phyloP scores from a whole-genome alignment of 1,140 invertebrate genomes.

The Ceratoteleas bidentatus region DNA sequence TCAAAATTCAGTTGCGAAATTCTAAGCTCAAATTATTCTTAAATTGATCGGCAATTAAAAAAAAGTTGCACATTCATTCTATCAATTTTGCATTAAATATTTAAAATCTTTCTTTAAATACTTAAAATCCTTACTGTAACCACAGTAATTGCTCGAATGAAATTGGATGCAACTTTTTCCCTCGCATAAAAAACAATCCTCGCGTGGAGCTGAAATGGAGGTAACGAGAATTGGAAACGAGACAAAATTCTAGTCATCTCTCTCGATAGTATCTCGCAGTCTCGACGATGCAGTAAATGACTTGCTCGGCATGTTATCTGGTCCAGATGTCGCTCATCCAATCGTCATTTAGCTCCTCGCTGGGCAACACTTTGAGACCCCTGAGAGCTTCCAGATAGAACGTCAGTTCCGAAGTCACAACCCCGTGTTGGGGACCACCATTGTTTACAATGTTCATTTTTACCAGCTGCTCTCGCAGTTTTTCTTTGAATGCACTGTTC shows the following conservation, averaged over 20 bases:
- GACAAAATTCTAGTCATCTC: conserved; percentile 48
- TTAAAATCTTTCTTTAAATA: no score
- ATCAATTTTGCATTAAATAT: no score
- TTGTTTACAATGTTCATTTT: conserved; percentile 96
- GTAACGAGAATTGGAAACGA: conserved; percentile 10
- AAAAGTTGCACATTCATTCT: no score
- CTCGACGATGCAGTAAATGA: conserved; percentile 75
- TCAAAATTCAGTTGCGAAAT: no score
- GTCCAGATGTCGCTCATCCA: conserved; percentile 91
- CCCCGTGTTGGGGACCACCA: conserved; percentile 96
- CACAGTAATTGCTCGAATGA: neutral
- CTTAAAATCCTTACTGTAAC: no score
- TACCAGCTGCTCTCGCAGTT: conserved; percentile 90
- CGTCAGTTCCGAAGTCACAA: conserved; percentile 96
- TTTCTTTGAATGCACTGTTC: conserved; percentile 93
- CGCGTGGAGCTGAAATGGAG: no score
- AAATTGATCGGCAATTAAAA: no score
- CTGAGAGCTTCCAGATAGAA: conserved; percentile 97
- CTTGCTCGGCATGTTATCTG: conserved; percentile 83
- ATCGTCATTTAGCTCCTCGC: conserved; percentile 87
- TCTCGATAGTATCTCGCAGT: conserved; percentile 47
- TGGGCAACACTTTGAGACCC: conserved; percentile 90
- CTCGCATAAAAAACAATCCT: no score
- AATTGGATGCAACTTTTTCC: neutral
- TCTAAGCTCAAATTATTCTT: no score